Conservation (phyloP, 2,113 vertebrate species). For the Crotalus helleri region DNA sequence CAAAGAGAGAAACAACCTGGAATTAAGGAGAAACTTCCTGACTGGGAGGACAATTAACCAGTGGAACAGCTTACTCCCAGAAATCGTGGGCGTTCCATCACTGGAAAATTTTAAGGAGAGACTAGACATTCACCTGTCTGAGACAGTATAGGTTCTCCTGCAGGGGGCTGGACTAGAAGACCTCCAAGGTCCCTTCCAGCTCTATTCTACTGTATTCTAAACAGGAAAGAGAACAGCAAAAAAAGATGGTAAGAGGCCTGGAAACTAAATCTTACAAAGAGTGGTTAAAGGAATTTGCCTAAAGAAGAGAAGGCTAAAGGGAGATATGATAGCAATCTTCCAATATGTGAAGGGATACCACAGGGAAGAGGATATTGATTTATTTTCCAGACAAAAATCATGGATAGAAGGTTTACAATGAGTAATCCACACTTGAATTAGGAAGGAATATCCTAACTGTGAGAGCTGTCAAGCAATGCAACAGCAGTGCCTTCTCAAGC, state of each 20-base stretch:
- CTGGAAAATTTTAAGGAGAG: too few species aligned
- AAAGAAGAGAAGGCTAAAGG: not conserved
- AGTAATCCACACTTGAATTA: not conserved
- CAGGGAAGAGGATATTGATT: not conserved
- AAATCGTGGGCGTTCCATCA: too few species aligned
- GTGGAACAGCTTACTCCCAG: too few species aligned
- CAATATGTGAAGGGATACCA: not conserved
- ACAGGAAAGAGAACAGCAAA: not conserved
- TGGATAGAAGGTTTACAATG: not conserved
- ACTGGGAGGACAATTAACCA: too few species aligned
- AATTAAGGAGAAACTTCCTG: too few species aligned
- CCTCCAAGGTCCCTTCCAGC: too few species aligned
- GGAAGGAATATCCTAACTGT: not conserved
- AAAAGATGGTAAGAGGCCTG: not conserved
- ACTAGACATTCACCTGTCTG: too few species aligned
- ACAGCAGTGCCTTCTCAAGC: not conserved
- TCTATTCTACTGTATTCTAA: too few species aligned
- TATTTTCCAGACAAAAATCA: not conserved
- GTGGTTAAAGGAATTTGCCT: not conserved
- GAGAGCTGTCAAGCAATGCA: not conserved
- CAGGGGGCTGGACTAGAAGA: too few species aligned
- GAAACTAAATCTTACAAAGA: not conserved
- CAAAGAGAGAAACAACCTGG: too few species aligned
- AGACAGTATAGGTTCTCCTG: too few species aligned
- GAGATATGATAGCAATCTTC: not conserved